Evolutionary conservation across 1,140 invertebrate genomes (phyloP), one percentile per base, ranked within the genome.

Genomic region (Drosophila hydei): DNA sequence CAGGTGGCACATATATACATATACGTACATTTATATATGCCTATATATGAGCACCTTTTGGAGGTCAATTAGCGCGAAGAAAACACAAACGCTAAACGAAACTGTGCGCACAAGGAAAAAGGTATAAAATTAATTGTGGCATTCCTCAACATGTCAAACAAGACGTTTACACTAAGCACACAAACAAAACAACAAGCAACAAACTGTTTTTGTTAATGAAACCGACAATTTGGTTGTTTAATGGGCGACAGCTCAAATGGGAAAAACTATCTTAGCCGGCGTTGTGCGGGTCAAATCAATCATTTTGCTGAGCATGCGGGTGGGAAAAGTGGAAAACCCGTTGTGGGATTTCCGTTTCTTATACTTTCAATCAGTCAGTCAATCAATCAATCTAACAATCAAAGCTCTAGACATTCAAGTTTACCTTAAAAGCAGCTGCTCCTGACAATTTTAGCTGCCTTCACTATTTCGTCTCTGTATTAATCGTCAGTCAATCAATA

Each of bases 21-120:
- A 27, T 19, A 5, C 14, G 18, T 55, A 30, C 43, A 21, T 33
- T 16, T 27, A 62, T 63, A 76, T 73, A 8, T 42, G 11, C 16
- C 38, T 18, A 11, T 12, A 33, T 74, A 78, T 67, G 48, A 54
- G 51, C 74, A 74, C 70, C 58, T 63, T 78, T 88, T 87, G 62
- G 83, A 87, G 81, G 81, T 88, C 81, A 87, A 85, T 85, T 85
- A 87, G 74, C 67, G 36, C 14, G 21, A 27, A 14, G 12, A 19
- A 23, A 11, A 45, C 12, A n/a, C 12, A 40, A 6, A 40, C 38
- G 6, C 8, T 36, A 55, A 58, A 65, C 45, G 61, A 65, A 71
- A 45, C 68, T n/a, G 23, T 54, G 60, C 30, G 1, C 48, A 71
- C 61, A 72, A 72, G 63, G 70, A 19, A 59, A 59, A 42, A 52